These are phyloP conservation scores for Caenorhabditis latens DNA, from an alignment of 1,140 invertebrate genomes.

Conservation along the genomic window DNA sequence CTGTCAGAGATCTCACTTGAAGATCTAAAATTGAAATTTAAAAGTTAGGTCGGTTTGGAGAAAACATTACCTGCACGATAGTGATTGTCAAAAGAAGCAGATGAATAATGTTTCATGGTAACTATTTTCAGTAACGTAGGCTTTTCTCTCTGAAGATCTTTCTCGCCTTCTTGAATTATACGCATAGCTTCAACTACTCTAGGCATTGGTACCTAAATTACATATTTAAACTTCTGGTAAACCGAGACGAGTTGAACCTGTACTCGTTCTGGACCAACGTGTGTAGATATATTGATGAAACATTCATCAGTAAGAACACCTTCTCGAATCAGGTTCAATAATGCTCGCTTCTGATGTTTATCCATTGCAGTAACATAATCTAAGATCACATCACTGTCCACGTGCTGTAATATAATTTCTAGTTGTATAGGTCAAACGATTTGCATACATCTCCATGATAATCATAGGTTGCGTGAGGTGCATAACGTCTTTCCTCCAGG, in stretches of 20 bases:
- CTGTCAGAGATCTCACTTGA: slow-evolving; percentile 67
- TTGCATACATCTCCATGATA: slow-evolving; percentile 35
- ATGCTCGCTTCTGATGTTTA: slow-evolving; percentile 69
- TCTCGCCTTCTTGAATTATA: slow-evolving; percentile 56
- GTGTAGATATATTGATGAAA: slow-evolving; percentile 69
- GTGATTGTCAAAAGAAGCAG: slow-evolving; percentile 67
- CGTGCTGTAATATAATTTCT: background rate
- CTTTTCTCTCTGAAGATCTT: slow-evolving; percentile 27
- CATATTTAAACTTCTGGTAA: background rate
- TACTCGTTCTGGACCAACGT: slow-evolving; percentile 70
- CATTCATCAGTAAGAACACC: slow-evolving; percentile 71
- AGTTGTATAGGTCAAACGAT: background rate
- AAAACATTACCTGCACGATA: slow-evolving; percentile 65
- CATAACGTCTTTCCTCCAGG: slow-evolving; percentile 23
- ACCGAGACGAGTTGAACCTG: slow-evolving; percentile 57
- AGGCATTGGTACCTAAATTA: slow-evolving; percentile 70
- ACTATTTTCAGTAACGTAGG: slow-evolving; percentile 62
- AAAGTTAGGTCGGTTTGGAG: background rate
- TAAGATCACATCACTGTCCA: slow-evolving; percentile 49
- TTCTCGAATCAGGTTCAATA: slow-evolving; percentile 67
- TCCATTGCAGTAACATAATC: slow-evolving; percentile 69
- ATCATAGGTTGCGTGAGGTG: slow-evolving; percentile 24
- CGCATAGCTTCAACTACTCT: slow-evolving; percentile 70
- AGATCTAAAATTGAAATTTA: slow-evolving; percentile 61
- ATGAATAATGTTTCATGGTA: slow-evolving; percentile 68